Percentiles rank a stretch among this genome's conserved stretches.
phyloP scores from a whole-genome alignment of 2,113 vertebrate genomes.

The Perca schrenkii region DNA sequence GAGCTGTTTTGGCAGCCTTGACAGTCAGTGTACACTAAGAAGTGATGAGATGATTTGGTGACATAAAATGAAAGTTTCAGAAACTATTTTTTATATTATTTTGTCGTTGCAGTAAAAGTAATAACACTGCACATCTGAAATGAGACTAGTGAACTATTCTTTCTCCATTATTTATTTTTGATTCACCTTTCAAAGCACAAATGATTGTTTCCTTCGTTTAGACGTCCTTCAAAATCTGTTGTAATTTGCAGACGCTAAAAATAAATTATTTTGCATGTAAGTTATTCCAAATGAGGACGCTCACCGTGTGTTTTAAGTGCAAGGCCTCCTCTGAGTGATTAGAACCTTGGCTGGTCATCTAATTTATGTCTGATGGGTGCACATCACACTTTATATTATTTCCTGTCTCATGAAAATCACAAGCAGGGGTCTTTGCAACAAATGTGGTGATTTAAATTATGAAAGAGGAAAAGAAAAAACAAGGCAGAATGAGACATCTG shows the following conservation, averaged over 20 bases:
- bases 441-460: conserved; percentile 58
- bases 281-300: conserved; percentile 59
- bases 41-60: conserved; percentile 18
- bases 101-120: background rate
- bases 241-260: conserved; percentile 44
- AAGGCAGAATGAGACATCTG: conserved; percentile 36
- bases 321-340: conserved; percentile 59
- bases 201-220: conserved; percentile 9
- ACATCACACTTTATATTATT: conserved; percentile 70
- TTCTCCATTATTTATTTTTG: conserved; percentile 2
- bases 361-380: conserved; percentile 75
- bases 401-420: conserved; percentile 66
- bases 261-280: conserved; percentile 37
- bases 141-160: conserved; percentile 82
- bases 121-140: conserved; percentile 57
- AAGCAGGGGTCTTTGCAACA: conserved; percentile 50
- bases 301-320: conserved; percentile 57
- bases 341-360: conserved; percentile 67
- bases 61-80: background rate
- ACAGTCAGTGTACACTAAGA: background rate
- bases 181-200: conserved; percentile 24
- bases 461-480: conserved; percentile 14
- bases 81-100: background rate
- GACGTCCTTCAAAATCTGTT: conserved; percentile 1
- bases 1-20: conserved; percentile 3